These are phyloP conservation scores for Siderastrea siderea DNA, from an alignment of 92 coral and sea anemone species.

Conservation along the genomic window DNA sequence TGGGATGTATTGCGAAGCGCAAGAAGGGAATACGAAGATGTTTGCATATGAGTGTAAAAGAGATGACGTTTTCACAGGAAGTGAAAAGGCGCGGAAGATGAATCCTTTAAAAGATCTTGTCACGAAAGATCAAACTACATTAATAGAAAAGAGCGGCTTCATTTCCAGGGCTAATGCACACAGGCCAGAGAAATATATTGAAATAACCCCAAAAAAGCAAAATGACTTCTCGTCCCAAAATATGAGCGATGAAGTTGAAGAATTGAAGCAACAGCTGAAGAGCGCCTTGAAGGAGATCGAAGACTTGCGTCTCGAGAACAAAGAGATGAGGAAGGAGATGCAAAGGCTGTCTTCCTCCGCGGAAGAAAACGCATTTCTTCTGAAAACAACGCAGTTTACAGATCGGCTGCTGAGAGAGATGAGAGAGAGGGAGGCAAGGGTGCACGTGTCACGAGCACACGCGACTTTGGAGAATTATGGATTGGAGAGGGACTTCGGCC, in stretches of 20 bases:
- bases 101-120: background rate
- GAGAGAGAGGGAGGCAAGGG: constrained; percentile 63
- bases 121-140: background rate
- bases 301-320: constrained; percentile 74
- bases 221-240: background rate
- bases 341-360: constrained; percentile 59
- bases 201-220: constrained; percentile 9
- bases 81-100: background rate
- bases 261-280: constrained; percentile 68
- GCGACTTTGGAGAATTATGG: background rate
- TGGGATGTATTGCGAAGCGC: background rate
- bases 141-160: background rate
- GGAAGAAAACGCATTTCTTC: constrained; percentile 38
- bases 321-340: constrained; percentile 76
- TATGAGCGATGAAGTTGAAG: constrained; percentile 46
- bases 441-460: background rate
- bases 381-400: constrained; percentile 79
- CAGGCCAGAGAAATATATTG: constrained; percentile 7
- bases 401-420: constrained; percentile 70
- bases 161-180: background rate
- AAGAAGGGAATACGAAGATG: background rate
- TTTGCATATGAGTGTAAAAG: background rate
- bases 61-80: constrained; percentile 21
- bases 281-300: constrained; percentile 77
- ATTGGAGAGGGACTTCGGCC: background rate